phyloP scores from a whole-genome alignment of 2,113 vertebrate species.

The Isichthys henryi region DNA sequence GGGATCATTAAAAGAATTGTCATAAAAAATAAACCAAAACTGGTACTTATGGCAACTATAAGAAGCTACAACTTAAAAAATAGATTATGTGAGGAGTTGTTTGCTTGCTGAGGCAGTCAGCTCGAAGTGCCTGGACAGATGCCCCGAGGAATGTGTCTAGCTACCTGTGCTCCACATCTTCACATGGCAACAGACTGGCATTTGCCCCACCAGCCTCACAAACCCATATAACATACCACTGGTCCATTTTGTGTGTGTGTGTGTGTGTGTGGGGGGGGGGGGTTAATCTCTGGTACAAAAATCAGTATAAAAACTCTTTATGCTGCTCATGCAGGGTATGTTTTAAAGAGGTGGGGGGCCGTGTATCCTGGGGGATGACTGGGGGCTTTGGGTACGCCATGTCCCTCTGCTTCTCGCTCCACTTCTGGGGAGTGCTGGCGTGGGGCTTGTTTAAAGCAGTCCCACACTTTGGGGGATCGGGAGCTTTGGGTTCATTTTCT shows the following conservation, averaged over 20 bases:
- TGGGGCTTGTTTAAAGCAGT: conserved; percentile 54
- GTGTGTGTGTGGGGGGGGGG: conserved; percentile 48
- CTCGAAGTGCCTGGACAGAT: conserved; percentile 85
- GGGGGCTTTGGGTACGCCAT: conserved; percentile 57
- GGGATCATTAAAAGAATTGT: conserved; percentile 82
- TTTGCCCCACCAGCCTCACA: conserved; percentile 58
- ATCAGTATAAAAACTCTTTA: conserved; percentile 77
- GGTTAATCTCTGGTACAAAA: conserved; percentile 63
- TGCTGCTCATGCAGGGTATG: conserved; percentile 72
- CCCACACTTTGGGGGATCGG: conserved; percentile 48
- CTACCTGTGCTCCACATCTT: conserved; percentile 74
- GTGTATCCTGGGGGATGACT: conserved; percentile 63
- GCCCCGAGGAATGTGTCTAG: conserved; percentile 94
- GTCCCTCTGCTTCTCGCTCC: conserved; percentile 68
- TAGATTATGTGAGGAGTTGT: conserved; percentile 72
- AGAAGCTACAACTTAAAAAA: conserved; percentile 71
- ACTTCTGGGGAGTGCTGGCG: conserved; percentile 48
- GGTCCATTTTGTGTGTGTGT: conserved; percentile 35
- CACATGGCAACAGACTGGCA: conserved; percentile 67
- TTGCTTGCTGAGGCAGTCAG: conserved; percentile 71
- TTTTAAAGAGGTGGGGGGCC: conserved; percentile 56
- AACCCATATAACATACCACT: conserved; percentile 59
- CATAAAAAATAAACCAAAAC: conserved; percentile 80
- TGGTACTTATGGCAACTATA: conserved; percentile 82
- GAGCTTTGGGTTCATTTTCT: conserved; percentile 58